A percentile compares a stretch with the other conserved stretches of the same genome.
Evolutionary conservation across 2,888 invertebrate genomes (phyloP).

Genomic region (Helleia helle): DNA sequence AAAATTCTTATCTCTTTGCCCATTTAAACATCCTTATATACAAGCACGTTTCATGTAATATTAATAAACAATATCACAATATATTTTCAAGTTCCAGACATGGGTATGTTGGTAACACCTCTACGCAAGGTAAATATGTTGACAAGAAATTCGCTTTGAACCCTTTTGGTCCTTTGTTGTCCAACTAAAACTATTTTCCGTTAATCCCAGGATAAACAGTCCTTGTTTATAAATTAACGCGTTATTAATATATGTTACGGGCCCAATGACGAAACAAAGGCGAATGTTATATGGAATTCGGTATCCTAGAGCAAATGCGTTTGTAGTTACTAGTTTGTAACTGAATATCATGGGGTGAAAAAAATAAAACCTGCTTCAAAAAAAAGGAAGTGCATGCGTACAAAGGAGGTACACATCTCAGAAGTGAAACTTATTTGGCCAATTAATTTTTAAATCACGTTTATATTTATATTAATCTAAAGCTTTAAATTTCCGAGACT

Average conservation of each 20-base stretch:
- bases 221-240: conserved; percentile 72
- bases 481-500: too few relatives aligned
- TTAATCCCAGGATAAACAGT: conserved; percentile 72
- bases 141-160: conserved; percentile 74
- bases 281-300: conserved; percentile 40
- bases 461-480: too few relatives aligned
- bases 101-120: conserved; percentile 73
- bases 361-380: too few relatives aligned
- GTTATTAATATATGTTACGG: conserved; percentile 73
- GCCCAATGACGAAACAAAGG: conserved; percentile 58
- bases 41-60: neutral
- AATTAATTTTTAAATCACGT: too few relatives aligned
- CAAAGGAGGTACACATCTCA: too few relatives aligned
- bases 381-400: too few relatives aligned
- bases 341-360: too few relatives aligned
- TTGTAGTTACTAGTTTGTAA: too few relatives aligned
- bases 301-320: conserved; percentile 3
- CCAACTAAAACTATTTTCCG: conserved; percentile 73
- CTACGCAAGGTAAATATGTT: conserved; percentile 72
- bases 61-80: neutral
- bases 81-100: conserved; percentile 36
- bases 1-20: too few relatives aligned
- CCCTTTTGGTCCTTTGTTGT: conserved; percentile 71
- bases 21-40: too few relatives aligned
- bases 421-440: too few relatives aligned